Evolutionary conservation across 2,113 vertebrate species (phyloP), one percentile per base, ranked within the genome.

Genomic region (Zapornia atra): DNA sequence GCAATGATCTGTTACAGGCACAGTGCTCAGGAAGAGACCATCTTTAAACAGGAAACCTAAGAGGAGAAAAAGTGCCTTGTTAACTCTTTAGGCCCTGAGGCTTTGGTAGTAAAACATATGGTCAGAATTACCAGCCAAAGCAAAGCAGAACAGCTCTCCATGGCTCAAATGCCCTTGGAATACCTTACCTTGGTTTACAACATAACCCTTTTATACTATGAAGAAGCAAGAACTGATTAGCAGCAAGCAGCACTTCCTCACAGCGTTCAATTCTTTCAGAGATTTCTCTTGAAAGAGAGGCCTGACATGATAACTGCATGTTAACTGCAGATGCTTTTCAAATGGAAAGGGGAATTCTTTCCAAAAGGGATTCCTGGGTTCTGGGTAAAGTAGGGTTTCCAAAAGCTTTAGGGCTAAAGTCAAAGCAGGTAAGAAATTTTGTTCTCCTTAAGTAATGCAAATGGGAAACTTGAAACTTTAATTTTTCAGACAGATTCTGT

Each of bases 21-120:
- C 54, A 11, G 56, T 2, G 71, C 91, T 73, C 89, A 95, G 94
- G 96, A 96, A 94, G 59, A 53, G 71, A 61, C 78, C 70, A 26
- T 81, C 92, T 61, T 92, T 78, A 88, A 94, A 93, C 89, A 97
- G 95, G 97, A 97, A 97, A 95, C 91, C 93, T 56, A 79, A 95
- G 57, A 48, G 1, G 19, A 90, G 93, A 97, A 96, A 92, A 94
- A 92, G 94, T 26, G 94, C 88, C 91, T 83, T 97, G 85, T 96
- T 96, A 96, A 95, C 90, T 92, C 87, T 79, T 96, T 56, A 56
- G 66, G 94, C 92, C 90, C 81, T 86, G 70, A 96, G 94, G 96
- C 91, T 86, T 96, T 71, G 76, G 70, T 44, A 61, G 71, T 13
- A 53, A 69, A 93, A 91, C 90, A 96, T 86, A 69, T 86, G 94